A percentile compares a stretch with the other conserved stretches of the same genome.
These are phyloP conservation scores for Actenoides lindsayi DNA, from an alignment of 2,113 vertebrate species.

Conservation along the genomic window DNA sequence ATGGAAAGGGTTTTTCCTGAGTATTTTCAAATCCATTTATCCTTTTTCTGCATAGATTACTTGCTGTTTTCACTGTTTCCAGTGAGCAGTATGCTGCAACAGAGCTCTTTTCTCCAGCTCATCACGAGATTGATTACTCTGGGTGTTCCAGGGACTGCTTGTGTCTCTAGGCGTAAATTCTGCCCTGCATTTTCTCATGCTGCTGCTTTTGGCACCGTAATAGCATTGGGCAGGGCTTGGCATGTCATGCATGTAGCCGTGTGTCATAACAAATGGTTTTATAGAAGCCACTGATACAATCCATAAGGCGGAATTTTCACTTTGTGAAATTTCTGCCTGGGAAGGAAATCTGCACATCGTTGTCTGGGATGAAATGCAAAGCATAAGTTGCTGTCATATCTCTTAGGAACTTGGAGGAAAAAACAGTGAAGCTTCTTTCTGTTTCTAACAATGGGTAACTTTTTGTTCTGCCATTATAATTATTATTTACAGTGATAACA, in stretches of 20 bases:
- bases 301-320: not conserved
- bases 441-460: not conserved
- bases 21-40: not conserved
- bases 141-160: slow-evolving; percentile 72
- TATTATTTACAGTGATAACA: not conserved
- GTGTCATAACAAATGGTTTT: slow-evolving; percentile 75
- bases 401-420: not conserved
- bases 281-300: not conserved
- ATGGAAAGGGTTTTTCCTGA: not conserved
- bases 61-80: not conserved
- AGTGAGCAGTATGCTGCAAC: not conserved
- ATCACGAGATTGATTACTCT: slow-evolving; percentile 75
- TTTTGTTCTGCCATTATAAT: not conserved
- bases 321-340: not conserved
- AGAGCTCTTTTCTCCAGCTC: slow-evolving; percentile 66
- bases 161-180: slow-evolving; percentile 74
- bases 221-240: slow-evolving; percentile 74
- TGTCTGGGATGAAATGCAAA: not conserved
- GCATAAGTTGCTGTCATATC: not conserved
- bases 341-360: not conserved
- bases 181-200: slow-evolving; percentile 1
- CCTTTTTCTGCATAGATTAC: not conserved
- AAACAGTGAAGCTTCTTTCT: not conserved
- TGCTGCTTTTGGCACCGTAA: slow-evolving; percentile 70
- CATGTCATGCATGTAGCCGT: slow-evolving; percentile 53